Base-by-base conservation (phyloP, 2,888 invertebrate species). In the Pyrrhosoma nymphula region DNA sequence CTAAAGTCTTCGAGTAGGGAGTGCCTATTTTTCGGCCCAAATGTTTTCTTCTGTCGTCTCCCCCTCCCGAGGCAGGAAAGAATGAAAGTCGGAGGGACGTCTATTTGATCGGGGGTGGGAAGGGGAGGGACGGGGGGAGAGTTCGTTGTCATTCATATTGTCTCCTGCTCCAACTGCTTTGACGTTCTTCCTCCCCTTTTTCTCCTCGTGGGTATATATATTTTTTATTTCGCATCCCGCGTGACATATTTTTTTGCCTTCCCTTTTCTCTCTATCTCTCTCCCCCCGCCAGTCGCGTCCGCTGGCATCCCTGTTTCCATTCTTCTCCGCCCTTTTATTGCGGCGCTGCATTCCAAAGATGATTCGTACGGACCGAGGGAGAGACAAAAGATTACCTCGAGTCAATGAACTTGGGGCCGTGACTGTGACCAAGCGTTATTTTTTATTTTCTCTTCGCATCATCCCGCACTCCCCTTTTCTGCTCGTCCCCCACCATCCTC, bases 401-500 rank as follows among this genome's bases (percentile, higher is more conserved):
- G 93, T 93, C 93, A 93, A 93, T 75, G 93, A 93, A 93, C 93
- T 93, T 93, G 69, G 69, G 93, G 93, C 93, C 93, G 93, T 75
- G 93, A 93, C 93, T 93, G 93, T 93, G 93, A 93, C 93, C 93
- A 93, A 93, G 69, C 69, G 93, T 93, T 91, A 35, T 91, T 69
- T 69, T 63, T 93, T 75, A 63, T 69, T 23, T 0, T 93, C n/a
- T 56, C 35, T 47, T 35, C 82, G 60, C 26, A 69, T 26, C 69
- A 20, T 0, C 18, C 16, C 88, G n/a, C 39, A 1, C 20, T 47
- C 88, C 88, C 88, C 23, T 14, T 18, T 3, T 30, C 88, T 8
- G 20, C 88, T 14, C 89, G 47, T n/a, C 47, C 56, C 55, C 89
- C 56, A 20, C 16, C 18, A 47, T 47, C 47, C 47, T 47, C 47